A percentile compares a stretch with the other conserved stretches of the same genome.
phyloP scores from a whole-genome alignment of 2,888 invertebrate genomes.

The Xestoiulus laeticollis region DNA sequence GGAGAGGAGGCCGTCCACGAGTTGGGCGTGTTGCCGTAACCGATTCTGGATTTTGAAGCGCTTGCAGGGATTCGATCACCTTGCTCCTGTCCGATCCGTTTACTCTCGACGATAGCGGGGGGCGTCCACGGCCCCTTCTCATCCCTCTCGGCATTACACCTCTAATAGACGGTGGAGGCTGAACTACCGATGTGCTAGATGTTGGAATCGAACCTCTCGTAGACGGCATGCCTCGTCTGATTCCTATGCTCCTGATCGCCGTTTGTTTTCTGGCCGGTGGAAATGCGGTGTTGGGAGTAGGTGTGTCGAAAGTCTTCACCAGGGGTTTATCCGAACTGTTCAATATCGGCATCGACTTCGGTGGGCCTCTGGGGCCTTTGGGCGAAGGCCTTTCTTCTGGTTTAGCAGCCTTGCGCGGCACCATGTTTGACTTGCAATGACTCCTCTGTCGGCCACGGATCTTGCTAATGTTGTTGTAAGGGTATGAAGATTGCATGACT shows the following conservation, averaged over 20 bases:
- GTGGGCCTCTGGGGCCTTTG: background rate
- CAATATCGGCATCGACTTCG: background rate
- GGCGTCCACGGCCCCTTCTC: background rate
- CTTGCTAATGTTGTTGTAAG: background rate
- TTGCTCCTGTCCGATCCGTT: background rate
- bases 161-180: background rate
- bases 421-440: background rate
- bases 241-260: background rate
- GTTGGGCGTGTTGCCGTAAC: too few species aligned
- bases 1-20: background rate
- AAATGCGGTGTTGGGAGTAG: background rate
- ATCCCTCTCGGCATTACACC: background rate
- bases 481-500: background rate
- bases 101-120: background rate
- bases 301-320: background rate
- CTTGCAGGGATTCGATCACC: background rate
- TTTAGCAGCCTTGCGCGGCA: background rate
- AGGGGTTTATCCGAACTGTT: background rate
- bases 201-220: background rate
- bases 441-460: background rate
- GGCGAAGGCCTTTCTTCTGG: background rate
- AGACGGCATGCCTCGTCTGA: background rate
- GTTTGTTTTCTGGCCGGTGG: conserved; percentile 8
- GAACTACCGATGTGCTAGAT: background rate
- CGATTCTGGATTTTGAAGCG: background rate